Evolutionary conservation across 1,140 invertebrate species (phyloP), one percentile per base, ranked within the genome.

Genomic region (Diorhabda elongata): DNA sequence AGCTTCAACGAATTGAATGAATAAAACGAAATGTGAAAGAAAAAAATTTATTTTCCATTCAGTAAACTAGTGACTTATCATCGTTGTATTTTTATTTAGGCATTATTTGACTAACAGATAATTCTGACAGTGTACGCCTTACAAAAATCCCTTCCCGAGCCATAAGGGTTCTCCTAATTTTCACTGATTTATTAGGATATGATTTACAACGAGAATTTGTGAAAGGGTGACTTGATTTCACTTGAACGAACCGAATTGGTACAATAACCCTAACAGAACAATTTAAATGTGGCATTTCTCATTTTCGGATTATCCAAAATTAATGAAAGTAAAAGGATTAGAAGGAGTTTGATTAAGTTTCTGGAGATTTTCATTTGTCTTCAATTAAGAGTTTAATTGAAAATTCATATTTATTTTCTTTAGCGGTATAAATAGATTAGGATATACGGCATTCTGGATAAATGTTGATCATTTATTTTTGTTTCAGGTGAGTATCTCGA

Each of bases 161-260:
- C 26, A 26, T 26, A 52, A 52, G 47, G 47, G 47, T 52, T 52
- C 6, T 3, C n/a, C 47, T 52, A 52, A 52, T 52, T 52, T 52
- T n/a, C 47, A 52, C 47, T 52, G 47, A 52, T 52, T 52, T 52
- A 52, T 52, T 52, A 52, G 47, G 47, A 52, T 52, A 52, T 52
- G 47, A 52, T 52, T 52, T 52, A 52, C 6, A 52, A 52, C 47
- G n/a, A 52, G 47, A n/a, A n/a, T 52, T 3, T n/a, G 47, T 52
- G 47, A 52, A 52, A 52, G 47, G 47, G 47, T n/a, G 47, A 52
- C 47, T 52, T 52, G 47, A 52, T 52, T 52, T 52, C 4, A 52
- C 47, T 3, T 52, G 47, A 52, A 3, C 47, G n/a, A n/a, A n/a
- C 47, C 6, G n/a, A 52, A 52, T 52, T 52, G 47, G 47, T n/a